Evolutionary conservation across 2,113 vertebrate species (phyloP).

Genomic region (Forbesichthys agassizii): DNA sequence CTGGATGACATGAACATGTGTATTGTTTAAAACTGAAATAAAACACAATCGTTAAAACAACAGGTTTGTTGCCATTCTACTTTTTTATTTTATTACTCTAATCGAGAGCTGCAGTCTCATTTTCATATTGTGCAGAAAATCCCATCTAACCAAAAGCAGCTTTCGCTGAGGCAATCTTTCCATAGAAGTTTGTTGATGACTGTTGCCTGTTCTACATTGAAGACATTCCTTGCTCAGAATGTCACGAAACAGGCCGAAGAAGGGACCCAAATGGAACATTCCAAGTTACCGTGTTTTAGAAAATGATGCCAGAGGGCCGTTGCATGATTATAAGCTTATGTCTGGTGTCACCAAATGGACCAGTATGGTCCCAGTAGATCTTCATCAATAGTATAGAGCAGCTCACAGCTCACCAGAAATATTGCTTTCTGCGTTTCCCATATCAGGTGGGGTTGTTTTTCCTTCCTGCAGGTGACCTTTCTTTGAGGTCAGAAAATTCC

Average conservation of each 20-base stretch:
- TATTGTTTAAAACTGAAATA: constrained; percentile 66
- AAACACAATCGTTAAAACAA: constrained; percentile 47
- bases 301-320: constrained; percentile 20
- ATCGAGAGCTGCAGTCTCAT: constrained; percentile 26
- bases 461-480: constrained; percentile 23
- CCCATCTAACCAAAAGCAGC: constrained; percentile 43
- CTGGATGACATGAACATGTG: constrained; percentile 27
- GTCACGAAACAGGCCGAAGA: constrained; percentile 34
- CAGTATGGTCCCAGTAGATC: constrained; percentile 36
- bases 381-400: not conserved
- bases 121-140: constrained; percentile 22
- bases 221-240: constrained; percentile 45
- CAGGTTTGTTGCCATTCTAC: not conserved
- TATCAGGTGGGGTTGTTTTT: not conserved
- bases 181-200: constrained; percentile 43
- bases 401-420: constrained; percentile 19
- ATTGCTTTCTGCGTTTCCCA: constrained; percentile 29
- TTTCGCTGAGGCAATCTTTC: constrained; percentile 50
- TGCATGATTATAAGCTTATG: constrained; percentile 55
- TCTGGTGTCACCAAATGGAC: constrained; percentile 50
- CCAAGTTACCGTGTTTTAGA: constrained; percentile 49
- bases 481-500: constrained; percentile 36
- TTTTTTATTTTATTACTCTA: constrained; percentile 35
- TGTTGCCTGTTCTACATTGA: constrained; percentile 23
- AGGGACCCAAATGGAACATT: constrained; percentile 52